Evolutionary conservation across 2,113 vertebrate genomes (phyloP).

Genomic region (Pluvianellus socialis): DNA sequence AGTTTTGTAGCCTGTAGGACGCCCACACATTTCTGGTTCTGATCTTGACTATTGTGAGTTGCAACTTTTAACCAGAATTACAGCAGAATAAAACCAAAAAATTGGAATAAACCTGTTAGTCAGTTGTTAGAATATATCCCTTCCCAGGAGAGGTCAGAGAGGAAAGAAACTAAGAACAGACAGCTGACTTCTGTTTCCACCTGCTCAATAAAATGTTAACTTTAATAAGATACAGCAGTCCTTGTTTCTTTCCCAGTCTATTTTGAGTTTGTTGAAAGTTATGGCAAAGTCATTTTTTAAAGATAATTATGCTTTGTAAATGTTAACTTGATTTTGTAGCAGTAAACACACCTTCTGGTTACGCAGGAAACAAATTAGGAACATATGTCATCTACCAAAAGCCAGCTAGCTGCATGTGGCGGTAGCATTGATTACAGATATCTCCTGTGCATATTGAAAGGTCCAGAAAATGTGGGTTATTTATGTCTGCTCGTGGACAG

Average conservation of each 20-base stretch:
- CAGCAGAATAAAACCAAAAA: background rate
- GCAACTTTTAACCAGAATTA: slow-evolving; percentile 1
- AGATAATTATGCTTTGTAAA: slow-evolving; percentile 55
- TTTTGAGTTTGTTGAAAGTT: slow-evolving; percentile 56
- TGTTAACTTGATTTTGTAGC: slow-evolving; percentile 6
- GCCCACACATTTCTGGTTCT: background rate
- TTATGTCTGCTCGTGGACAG: background rate
- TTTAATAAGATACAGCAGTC: slow-evolving; percentile 17
- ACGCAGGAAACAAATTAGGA: slow-evolving; percentile 41
- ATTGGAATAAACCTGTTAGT: slow-evolving; percentile 25
- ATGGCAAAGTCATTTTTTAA: slow-evolving; percentile 51
- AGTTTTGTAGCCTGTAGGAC: slow-evolving; percentile 23
- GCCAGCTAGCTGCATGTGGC: slow-evolving; percentile 25
- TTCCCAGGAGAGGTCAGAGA: slow-evolving; percentile 66
- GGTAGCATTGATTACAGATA: slow-evolving; percentile 13
- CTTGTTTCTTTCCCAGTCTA: slow-evolving; percentile 50
- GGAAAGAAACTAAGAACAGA: slow-evolving; percentile 40
- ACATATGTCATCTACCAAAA: slow-evolving; percentile 41
- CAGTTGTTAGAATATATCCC: slow-evolving; percentile 56
- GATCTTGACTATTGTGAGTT: background rate
- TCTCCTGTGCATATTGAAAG: background rate
- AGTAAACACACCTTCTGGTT: slow-evolving; percentile 63
- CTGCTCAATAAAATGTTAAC: slow-evolving; percentile 32
- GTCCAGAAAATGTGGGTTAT: background rate
- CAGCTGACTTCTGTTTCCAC: slow-evolving; percentile 53